Evolutionary conservation across 2,797 vertebrate genomes (phyloP).

Genomic region (Pempheris klunzingeri): DNA sequence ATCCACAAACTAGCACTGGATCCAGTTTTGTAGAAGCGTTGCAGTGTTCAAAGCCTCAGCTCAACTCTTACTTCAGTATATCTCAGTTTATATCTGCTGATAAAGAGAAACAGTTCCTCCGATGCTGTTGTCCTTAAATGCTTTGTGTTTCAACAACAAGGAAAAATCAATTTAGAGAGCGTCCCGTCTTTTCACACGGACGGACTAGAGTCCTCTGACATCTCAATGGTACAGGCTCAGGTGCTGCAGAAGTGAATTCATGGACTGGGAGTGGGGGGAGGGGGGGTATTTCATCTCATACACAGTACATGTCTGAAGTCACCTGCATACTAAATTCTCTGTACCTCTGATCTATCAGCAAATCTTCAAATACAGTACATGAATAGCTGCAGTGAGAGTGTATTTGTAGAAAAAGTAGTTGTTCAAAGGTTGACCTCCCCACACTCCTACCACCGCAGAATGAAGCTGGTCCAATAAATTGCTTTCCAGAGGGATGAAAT

Average conservation of each 20-base stretch:
- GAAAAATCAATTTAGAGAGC: conserved; percentile 68
- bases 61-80: conserved; percentile 4
- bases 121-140: conserved; percentile 48
- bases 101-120: conserved; percentile 40
- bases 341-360: conserved; percentile 22
- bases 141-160: conserved; percentile 57
- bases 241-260: conserved; percentile 51
- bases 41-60: background rate
- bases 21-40: background rate
- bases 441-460: conserved; percentile 37
- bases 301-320: background rate
- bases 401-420: conserved; percentile 38
- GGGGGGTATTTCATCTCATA: background rate
- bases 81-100: conserved; percentile 40
- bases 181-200: conserved; percentile 58
- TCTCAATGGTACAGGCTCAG: conserved; percentile 62
- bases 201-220: conserved; percentile 64
- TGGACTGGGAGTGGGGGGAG: background rate
- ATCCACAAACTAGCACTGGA: background rate
- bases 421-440: conserved; percentile 3
- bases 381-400: conserved; percentile 49
- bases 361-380: conserved; percentile 32
- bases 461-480: conserved; percentile 66
- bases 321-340: background rate
- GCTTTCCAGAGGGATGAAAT: conserved; percentile 63